Percentiles rank a stretch among this genome's conserved stretches.
Conservation (phyloP, 1,140 invertebrate species). For the Colletes latitarsis region DNA sequence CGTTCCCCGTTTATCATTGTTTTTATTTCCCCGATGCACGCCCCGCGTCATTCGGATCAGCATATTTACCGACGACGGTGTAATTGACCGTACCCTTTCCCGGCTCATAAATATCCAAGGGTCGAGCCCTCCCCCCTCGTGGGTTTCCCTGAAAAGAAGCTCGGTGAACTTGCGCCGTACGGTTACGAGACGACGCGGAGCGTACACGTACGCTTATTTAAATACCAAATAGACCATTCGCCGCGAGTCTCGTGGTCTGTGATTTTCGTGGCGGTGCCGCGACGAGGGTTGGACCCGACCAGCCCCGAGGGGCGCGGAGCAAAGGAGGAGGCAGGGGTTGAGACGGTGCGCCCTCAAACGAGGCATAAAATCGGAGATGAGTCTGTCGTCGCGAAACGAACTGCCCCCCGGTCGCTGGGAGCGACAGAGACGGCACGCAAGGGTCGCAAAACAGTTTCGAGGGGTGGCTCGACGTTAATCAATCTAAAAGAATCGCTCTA, state of each 20-base stretch:
- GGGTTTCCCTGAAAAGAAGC: slow-evolving; percentile 43
- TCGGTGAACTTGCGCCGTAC: slow-evolving; percentile 46
- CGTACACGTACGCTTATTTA: slow-evolving; percentile 59
- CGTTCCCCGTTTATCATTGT: not conserved
- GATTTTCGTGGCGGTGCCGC: slow-evolving; percentile 56
- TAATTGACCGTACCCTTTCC: slow-evolving; percentile 54
- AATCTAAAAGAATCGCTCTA: slow-evolving; percentile 58
- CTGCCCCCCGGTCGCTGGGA: not conserved
- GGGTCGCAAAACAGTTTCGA: slow-evolving; percentile 60
- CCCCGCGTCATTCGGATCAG: not conserved
- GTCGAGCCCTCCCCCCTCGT: not conserved
- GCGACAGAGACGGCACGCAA: not conserved
- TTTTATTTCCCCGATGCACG: not conserved
- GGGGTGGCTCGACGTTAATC: slow-evolving; percentile 62
- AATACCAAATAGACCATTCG: slow-evolving; percentile 63
- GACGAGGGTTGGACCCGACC: slow-evolving; percentile 45
- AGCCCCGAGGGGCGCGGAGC: not conserved
- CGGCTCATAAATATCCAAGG: slow-evolving; percentile 30
- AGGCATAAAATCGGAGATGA: slow-evolving; percentile 71
- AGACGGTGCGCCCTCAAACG: slow-evolving; percentile 58
- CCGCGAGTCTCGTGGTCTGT: slow-evolving; percentile 57
- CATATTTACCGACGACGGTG: not conserved
- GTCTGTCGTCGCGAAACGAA: slow-evolving; percentile 62
- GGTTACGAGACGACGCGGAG: slow-evolving; percentile 1
- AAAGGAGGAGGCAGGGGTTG: slow-evolving; percentile 39